A percentile compares a stretch with the other conserved stretches of the same genome.
Conservation (phyloP, 2,797 vertebrate species). For the Enteromius argenteus region DNA sequence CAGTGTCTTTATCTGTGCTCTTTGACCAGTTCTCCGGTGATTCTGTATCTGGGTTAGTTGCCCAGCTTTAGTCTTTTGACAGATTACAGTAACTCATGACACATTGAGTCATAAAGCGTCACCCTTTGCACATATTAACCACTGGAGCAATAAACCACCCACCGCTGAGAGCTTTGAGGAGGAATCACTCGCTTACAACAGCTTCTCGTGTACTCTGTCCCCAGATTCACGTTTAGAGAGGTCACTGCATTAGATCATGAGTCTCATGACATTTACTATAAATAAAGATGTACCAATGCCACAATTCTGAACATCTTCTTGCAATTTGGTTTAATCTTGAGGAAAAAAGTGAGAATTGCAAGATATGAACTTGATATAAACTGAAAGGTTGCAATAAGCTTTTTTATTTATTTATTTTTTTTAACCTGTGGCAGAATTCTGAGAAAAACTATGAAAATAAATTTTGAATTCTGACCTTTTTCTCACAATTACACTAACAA, state of each 20-base stretch:
- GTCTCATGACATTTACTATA: background rate
- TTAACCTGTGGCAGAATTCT: background rate
- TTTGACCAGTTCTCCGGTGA: constrained; percentile 1
- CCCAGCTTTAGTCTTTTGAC: background rate
- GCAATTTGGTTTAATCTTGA: background rate
- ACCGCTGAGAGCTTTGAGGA: background rate
- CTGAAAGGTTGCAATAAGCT: background rate
- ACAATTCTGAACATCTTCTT: background rate
- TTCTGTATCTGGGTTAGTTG: background rate
- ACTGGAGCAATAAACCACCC: background rate
- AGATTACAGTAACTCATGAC: background rate
- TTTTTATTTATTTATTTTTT: background rate
- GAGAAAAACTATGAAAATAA: background rate
- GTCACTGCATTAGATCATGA: background rate
- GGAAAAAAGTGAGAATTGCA: background rate
- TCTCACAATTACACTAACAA: background rate
- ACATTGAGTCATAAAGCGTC: background rate
- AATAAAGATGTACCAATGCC: background rate
- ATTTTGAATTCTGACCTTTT: background rate
- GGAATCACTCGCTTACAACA: background rate
- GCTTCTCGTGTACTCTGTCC: background rate
- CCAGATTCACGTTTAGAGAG: background rate
- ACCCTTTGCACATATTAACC: background rate
- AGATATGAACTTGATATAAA: background rate
- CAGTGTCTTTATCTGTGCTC: constrained; percentile 6